A percentile compares a stretch with the other conserved stretches of the same genome.
These are phyloP conservation scores for Mycetomoellerius zeteki DNA, from an alignment of 1,140 invertebrate genomes.

Conservation along the genomic window DNA sequence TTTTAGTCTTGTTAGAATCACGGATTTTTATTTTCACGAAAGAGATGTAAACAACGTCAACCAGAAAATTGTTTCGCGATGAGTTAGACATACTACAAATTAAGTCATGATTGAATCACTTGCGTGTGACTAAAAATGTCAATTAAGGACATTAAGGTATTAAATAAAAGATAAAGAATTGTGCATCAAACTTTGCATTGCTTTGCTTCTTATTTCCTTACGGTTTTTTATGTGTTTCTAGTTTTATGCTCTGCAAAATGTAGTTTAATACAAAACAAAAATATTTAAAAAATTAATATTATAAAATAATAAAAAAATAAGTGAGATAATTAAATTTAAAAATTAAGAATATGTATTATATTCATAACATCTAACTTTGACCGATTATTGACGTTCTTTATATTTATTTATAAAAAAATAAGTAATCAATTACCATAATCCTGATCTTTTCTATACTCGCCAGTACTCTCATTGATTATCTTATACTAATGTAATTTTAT, in stretches of 20 bases:
- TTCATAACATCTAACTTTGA: too few species aligned
- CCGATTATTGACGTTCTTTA: too few species aligned
- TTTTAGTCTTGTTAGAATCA: neutral
- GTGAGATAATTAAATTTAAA: too few species aligned
- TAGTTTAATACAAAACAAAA: neutral
- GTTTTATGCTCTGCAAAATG: neutral
- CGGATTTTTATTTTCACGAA: neutral
- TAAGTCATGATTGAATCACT: neutral
- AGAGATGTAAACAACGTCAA: neutral
- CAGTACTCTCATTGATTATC: slow-evolving; percentile 8
- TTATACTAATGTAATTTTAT: neutral
- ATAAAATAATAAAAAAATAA: neutral
- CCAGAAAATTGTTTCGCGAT: neutral
- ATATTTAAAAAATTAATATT: too few species aligned
- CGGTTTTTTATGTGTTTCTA: neutral
- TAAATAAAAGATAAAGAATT: neutral
- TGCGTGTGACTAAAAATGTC: neutral
- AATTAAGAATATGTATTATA: too few species aligned
- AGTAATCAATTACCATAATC: neutral
- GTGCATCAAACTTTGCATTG: neutral
- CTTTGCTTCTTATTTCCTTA: neutral
- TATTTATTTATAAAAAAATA: neutral
- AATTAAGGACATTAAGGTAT: neutral
- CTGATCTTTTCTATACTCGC: neutral
- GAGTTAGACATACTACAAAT: neutral